These are phyloP conservation scores for Synanthedon formicaeformis DNA, from an alignment of 2,888 invertebrate genomes.

Conservation along the genomic window DNA sequence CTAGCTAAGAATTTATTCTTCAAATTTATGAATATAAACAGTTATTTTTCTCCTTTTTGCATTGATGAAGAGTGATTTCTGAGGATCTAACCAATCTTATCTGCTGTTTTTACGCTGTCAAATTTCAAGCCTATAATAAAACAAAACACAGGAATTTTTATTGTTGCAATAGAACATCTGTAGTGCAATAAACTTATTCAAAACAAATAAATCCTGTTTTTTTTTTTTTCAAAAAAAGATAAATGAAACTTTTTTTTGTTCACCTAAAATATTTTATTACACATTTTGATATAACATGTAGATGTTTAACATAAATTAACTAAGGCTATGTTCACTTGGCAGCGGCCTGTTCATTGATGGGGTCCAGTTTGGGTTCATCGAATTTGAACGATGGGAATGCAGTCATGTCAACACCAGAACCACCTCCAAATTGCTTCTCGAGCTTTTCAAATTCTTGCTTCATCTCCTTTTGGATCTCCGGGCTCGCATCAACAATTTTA, in stretches of 20 bases:
- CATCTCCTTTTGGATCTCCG: constrained; percentile 80
- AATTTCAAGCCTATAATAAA: too few species aligned
- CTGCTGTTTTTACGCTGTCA: too few species aligned
- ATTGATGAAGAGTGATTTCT: too few species aligned
- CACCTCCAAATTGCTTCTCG: constrained; percentile 82
- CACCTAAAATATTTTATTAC: neutral
- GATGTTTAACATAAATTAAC: neutral
- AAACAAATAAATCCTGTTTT: too few species aligned
- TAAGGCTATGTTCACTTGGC: constrained; percentile 30
- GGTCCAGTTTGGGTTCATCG: constrained; percentile 77
- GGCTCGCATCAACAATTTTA: constrained; percentile 84
- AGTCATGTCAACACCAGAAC: constrained; percentile 84
- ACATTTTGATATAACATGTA: neutral
- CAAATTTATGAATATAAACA: too few species aligned
- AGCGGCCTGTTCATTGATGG: constrained; percentile 63
- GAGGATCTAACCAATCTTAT: too few species aligned
- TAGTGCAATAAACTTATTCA: too few species aligned
- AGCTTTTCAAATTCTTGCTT: constrained; percentile 85
- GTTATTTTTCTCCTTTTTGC: too few species aligned
- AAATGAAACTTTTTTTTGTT: neutral
- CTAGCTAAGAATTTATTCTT: too few species aligned
- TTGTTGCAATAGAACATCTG: too few species aligned
- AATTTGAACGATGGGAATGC: constrained; percentile 91
- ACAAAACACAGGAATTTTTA: too few species aligned
- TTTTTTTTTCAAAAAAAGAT: too few species aligned